A percentile compares a stretch with the other conserved stretches of the same genome.
Conservation (phyloP, 2,888 invertebrate species). For the Ganaspis brasiliensis region DNA sequence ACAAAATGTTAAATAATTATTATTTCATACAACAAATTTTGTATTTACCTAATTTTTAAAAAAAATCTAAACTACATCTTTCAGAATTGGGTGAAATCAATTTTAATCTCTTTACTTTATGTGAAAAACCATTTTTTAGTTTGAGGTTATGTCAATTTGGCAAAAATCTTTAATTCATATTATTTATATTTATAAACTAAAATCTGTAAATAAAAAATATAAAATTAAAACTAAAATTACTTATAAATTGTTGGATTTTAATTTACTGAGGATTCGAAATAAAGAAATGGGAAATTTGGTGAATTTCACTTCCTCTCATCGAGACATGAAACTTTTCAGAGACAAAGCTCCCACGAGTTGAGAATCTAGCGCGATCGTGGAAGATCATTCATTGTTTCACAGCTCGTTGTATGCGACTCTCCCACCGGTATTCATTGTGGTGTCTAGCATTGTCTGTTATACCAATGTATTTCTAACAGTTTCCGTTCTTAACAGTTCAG, state of each 20-base stretch:
- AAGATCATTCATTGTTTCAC: constrained; percentile 69
- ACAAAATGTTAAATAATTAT: too few species aligned
- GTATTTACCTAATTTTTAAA: too few species aligned
- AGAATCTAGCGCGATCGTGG: constrained; percentile 62
- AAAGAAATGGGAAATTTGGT: constrained; percentile 59
- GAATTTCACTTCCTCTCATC: constrained; percentile 65
- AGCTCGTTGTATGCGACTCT: constrained; percentile 67
- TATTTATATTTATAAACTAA: too few species aligned
- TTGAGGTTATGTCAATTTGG: too few species aligned
- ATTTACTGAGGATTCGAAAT: constrained; percentile 24
- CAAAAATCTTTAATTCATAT: too few species aligned
- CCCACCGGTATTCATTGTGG: constrained; percentile 66
- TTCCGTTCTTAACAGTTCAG: constrained; percentile 24
- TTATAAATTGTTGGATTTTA: not conserved
- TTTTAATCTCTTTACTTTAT: too few species aligned
- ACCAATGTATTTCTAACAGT: constrained; percentile 29
- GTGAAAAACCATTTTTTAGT: too few species aligned
- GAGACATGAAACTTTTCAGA: constrained; percentile 58
- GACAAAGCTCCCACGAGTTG: constrained; percentile 67
- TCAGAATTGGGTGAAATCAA: too few species aligned
- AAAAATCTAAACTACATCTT: too few species aligned
- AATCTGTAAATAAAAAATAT: too few species aligned
- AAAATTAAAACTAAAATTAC: too few species aligned
- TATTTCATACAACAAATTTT: too few species aligned
- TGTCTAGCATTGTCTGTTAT: constrained; percentile 20